Evolutionary conservation across 2,113 vertebrate genomes (phyloP).

Genomic region (Corythoichthys intestinalis): DNA sequence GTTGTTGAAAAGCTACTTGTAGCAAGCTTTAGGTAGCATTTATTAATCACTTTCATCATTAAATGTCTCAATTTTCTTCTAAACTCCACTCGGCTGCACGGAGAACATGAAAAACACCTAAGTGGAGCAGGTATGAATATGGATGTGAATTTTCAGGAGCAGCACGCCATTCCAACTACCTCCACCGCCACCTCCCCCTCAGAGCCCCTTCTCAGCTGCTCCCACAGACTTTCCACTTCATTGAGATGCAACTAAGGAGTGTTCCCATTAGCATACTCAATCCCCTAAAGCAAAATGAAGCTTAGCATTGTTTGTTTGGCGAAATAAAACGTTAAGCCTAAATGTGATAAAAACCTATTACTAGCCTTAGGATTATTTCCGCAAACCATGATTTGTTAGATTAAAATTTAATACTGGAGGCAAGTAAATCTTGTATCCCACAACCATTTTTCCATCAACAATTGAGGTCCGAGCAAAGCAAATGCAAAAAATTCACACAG

Average conservation of each 20-base stretch:
- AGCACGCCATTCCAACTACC: background rate
- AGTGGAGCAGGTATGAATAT: constrained; percentile 55
- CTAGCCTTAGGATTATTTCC: constrained; percentile 38
- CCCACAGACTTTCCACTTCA: constrained; percentile 39
- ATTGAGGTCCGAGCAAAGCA: constrained; percentile 16
- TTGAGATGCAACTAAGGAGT: constrained; percentile 50
- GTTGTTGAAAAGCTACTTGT: no score
- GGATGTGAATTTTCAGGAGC: constrained; percentile 39
- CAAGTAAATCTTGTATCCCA: constrained; percentile 19
- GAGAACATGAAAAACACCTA: constrained; percentile 36
- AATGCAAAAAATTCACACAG: constrained; percentile 31
- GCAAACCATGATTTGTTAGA: constrained; percentile 40
- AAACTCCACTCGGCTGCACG: constrained; percentile 20
- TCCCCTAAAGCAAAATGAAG: constrained; percentile 54
- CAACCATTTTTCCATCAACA: constrained; percentile 10
- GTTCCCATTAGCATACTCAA: constrained; percentile 50
- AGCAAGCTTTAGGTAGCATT: no score
- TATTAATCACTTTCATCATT: no score
- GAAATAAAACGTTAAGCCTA: constrained; percentile 51
- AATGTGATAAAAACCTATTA: constrained; percentile 52
- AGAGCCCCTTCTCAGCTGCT: constrained; percentile 16
- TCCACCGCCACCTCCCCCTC: background rate
- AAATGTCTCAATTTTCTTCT: constrained; percentile 21
- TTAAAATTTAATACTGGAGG: constrained; percentile 34
- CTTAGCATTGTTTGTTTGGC: constrained; percentile 52